Conservation (phyloP, 37 sponge, comb jelly and placozoan species). For the Theonella swinhoei region DNA sequence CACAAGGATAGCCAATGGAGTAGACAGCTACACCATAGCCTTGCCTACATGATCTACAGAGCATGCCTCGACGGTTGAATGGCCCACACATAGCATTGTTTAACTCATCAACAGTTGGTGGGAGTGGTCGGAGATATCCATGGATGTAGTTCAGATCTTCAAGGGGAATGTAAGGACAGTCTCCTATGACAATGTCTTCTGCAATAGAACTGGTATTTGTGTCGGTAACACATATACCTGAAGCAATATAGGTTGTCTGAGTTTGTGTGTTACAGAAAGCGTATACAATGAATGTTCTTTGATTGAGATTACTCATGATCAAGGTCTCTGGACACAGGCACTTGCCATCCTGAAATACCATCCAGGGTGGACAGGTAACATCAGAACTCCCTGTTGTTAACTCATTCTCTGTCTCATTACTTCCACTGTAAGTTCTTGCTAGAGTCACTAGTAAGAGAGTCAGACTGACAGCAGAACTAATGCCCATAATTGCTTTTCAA, state of each 20-base stretch:
- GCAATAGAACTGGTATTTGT: neutral
- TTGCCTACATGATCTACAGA: neutral
- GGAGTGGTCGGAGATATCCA: neutral
- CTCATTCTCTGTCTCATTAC: too few species aligned
- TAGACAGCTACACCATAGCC: slow-evolving; percentile 4
- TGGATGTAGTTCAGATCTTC: neutral
- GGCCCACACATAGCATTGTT: slow-evolving; percentile 2
- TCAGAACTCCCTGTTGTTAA: too few species aligned
- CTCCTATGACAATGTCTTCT: neutral
- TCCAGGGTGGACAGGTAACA: neutral
- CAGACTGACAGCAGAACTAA: too few species aligned
- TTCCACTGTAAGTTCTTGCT: too few species aligned
- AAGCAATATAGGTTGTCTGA: neutral
- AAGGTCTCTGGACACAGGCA: neutral
- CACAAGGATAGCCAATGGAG: neutral
- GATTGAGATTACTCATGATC: neutral
- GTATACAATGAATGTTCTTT: neutral
- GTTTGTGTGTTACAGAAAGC: neutral
- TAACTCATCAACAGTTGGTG: neutral
- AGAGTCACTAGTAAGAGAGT: too few species aligned
- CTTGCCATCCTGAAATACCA: neutral
- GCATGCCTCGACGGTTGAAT: neutral
- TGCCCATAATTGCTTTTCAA: too few species aligned
- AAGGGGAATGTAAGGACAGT: slow-evolving; percentile 1
- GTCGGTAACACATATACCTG: neutral